A percentile compares a stretch with the other conserved stretches of the same genome.
phyloP scores from a whole-genome alignment of 2,113 vertebrate genomes.

The Carassius auratus region DNA sequence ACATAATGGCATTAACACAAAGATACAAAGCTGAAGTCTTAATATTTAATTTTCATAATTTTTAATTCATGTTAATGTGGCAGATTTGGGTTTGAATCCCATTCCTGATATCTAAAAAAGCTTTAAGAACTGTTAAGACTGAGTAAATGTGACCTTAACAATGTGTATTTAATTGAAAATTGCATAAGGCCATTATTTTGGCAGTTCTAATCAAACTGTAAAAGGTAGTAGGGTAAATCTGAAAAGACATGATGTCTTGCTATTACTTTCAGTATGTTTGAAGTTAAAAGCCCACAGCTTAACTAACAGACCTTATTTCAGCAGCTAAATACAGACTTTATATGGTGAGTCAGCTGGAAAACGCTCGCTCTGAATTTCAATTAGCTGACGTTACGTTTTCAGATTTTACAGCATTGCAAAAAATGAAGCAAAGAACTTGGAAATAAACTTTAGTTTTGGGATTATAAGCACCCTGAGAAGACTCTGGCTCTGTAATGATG shows the following conservation, averaged over 20 bases:
- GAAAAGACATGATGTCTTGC: not conserved
- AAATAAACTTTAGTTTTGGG: not conserved
- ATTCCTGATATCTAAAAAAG: not conserved
- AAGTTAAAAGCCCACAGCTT: conserved; percentile 18
- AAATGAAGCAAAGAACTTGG: not conserved
- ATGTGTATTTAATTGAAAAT: not conserved
- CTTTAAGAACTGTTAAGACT: not conserved
- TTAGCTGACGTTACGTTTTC: not conserved
- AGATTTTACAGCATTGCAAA: not conserved
- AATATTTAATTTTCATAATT: not conserved
- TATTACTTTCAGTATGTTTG: conserved; percentile 3
- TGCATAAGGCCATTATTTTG: not conserved
- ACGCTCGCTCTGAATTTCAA: conserved; percentile 11
- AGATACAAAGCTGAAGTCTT: not conserved
- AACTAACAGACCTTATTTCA: not conserved
- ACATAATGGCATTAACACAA: not conserved
- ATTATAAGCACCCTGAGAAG: not conserved
- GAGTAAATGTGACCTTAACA: not conserved
- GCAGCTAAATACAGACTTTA: not conserved
- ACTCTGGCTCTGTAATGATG: not conserved
- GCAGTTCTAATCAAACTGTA: not conserved
- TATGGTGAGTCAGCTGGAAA: conserved; percentile 1
- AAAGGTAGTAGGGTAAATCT: not conserved
- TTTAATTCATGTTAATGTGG: not conserved
- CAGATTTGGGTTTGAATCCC: not conserved